Evolutionary conservation across 2,888 invertebrate genomes (phyloP).

Genomic region (Chymomyza procnemis): DNA sequence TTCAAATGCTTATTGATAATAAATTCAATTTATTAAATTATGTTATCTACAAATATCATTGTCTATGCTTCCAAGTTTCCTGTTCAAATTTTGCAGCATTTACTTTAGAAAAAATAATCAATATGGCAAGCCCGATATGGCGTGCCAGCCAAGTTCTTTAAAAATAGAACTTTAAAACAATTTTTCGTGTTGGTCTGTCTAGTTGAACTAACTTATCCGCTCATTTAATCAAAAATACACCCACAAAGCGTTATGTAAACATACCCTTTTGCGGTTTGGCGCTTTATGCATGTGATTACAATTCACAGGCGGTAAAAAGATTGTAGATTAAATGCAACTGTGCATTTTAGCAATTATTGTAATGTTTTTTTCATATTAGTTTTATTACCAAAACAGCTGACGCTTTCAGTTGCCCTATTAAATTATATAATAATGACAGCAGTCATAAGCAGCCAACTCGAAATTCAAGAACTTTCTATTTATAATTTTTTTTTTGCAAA

Average conservation of each 20-base stretch:
- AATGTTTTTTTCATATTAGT: background rate
- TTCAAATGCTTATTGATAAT: background rate
- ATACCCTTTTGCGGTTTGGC: background rate
- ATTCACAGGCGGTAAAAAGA: background rate
- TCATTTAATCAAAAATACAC: background rate
- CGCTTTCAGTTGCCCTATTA: background rate
- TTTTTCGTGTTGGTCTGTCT: background rate
- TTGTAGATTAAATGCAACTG: background rate
- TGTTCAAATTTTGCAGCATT: no score
- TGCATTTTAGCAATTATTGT: background rate
- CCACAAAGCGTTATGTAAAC: background rate
- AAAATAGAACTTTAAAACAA: background rate
- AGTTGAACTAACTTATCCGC: no score
- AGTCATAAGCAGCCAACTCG: background rate
- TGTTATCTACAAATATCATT: no score
- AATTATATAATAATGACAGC: no score
- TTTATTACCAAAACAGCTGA: background rate
- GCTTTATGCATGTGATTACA: background rate
- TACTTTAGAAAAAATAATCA: background rate
- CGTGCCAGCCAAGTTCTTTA: background rate
- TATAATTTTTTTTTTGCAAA: slow-evolving; percentile 28
- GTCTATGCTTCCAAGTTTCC: no score
- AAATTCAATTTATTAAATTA: background rate
- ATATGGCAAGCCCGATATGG: background rate
- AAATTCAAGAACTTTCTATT: background rate